Evolutionary conservation across 2,888 invertebrate species (phyloP), one percentile per base, ranked within the genome.

Genomic region (Lasioglossum pauxillum): DNA sequence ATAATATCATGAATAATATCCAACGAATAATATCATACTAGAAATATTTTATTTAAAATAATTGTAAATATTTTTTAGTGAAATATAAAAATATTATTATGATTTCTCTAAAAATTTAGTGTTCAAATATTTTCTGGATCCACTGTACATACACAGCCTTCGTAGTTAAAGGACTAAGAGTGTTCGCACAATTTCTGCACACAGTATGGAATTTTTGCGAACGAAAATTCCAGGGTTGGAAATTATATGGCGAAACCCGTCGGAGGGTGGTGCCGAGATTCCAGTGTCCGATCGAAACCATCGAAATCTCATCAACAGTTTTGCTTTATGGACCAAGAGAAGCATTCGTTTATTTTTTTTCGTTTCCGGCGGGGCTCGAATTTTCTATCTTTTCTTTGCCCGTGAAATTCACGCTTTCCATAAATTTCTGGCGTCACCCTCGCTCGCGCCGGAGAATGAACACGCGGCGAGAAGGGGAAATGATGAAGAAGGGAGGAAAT

Each of bases 251-350:
- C 44, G 80, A 57, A 74, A 82, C 77, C 71, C 67, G n/a, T 60
- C 69, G 81, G 77, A 82, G 53, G 67, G 60, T 75, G 60, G 80
- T 80, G 78, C 74, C 67, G 57, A 67, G 67, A n/a, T 49, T 57
- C 14, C 35, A 44, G 80, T 79, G 82, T 83, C 79, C 77, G 81
- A 85, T 83, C 87, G 82, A 81, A 79, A 83, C 67, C 46, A 44
- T 76, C 75, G 82, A 85, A 82, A 85, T 71, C 78, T 89, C 89
- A 89, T 89, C 89, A 89, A 85, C 85, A 82, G 82, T 89, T 89
- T 53, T 83, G 87, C 83, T 89, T 85, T 83, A 85, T 85, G 80
- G 57, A 67, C 71, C 82, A 74, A 53, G 31, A 75, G 73, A 78
- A 60, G 67, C 67, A 53, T 76, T 76, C 77, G 67, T 74, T 60